These are phyloP conservation scores for Plectus sambesii DNA, from an alignment of 1,140 invertebrate genomes.

Conservation along the genomic window DNA sequence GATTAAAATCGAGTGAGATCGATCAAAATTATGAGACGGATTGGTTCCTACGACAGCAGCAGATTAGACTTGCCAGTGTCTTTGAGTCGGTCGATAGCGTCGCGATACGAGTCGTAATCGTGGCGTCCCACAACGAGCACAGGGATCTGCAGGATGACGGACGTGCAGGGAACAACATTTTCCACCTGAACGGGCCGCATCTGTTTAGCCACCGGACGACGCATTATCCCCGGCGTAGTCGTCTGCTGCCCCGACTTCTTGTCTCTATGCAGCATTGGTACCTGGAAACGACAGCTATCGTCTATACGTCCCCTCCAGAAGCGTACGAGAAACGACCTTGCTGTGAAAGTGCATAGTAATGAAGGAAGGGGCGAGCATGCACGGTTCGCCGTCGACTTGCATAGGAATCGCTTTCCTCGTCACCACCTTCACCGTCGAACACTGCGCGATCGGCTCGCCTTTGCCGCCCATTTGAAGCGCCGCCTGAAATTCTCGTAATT, in stretches of 20 bases:
- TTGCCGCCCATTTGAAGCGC: conserved; percentile 89
- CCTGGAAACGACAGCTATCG: conserved; percentile 24
- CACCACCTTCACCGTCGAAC: conserved; percentile 70
- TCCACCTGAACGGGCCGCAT: conserved; percentile 6
- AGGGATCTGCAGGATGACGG: conserved; percentile 40
- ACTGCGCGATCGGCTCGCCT: conserved; percentile 87
- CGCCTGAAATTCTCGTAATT: conserved; percentile 54
- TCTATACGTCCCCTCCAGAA: too few species aligned
- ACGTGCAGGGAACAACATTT: conserved; percentile 22
- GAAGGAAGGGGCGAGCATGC: conserved; percentile 74
- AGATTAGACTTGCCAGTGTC: conserved; percentile 31
- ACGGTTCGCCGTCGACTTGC: conserved; percentile 73
- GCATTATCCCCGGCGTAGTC: conserved; percentile 29
- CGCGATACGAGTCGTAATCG: conserved; percentile 42
- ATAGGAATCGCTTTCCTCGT: conserved; percentile 72
- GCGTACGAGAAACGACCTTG: too few species aligned
- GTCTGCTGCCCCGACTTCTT: conserved; percentile 35
- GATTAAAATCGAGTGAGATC: too few species aligned
- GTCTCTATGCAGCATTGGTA: conserved; percentile 37
- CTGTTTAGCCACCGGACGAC: conserved; percentile 13
- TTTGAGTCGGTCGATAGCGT: conserved; percentile 43
- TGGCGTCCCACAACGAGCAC: conserved; percentile 43
- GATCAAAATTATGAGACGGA: too few species aligned
- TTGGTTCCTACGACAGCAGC: too few species aligned
- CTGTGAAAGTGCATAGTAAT: conserved; percentile 52